Percentiles rank a stretch among this genome's conserved stretches.
Evolutionary conservation across 92 coral and sea anemone species (phyloP).

Genomic region (Isaurus tuberculatus): DNA sequence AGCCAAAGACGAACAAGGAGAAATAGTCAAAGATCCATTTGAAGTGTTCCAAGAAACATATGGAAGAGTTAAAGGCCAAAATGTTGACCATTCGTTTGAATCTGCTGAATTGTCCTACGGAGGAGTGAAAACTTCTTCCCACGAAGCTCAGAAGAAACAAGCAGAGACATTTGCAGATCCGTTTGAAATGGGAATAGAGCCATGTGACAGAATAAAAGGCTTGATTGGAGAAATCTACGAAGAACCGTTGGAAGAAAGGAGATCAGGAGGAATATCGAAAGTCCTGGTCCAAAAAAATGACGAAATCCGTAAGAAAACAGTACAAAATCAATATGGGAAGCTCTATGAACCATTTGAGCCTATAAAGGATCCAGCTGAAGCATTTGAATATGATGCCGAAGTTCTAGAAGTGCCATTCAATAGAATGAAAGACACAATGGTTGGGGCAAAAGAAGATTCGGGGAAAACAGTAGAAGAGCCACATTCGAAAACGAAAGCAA

Average conservation of each 20-base stretch:
- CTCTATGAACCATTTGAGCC: neutral
- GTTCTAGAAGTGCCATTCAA: neutral
- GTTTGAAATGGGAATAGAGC: no score
- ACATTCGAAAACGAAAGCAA: neutral
- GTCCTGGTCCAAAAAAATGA: no score
- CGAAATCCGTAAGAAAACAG: no score
- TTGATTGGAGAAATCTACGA: no score
- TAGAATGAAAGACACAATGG: neutral
- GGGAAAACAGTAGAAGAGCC: neutral
- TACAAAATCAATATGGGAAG: no score
- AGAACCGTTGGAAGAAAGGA: no score
- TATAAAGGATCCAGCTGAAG: neutral
- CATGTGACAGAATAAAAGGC: no score
- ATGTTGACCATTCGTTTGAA: neutral
- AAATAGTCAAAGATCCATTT: neutral
- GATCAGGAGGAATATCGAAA: no score
- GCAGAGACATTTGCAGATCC: no score
- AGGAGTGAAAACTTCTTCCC: neutral
- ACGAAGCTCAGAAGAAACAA: neutral
- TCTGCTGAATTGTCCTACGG: neutral
- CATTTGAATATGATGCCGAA: neutral
- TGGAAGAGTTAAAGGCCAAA: neutral
- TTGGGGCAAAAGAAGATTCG: neutral
- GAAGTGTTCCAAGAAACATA: neutral
- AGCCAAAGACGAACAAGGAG: neutral